Conservation (phyloP, 2,888 invertebrate genomes). For the Melipona beecheii region DNA sequence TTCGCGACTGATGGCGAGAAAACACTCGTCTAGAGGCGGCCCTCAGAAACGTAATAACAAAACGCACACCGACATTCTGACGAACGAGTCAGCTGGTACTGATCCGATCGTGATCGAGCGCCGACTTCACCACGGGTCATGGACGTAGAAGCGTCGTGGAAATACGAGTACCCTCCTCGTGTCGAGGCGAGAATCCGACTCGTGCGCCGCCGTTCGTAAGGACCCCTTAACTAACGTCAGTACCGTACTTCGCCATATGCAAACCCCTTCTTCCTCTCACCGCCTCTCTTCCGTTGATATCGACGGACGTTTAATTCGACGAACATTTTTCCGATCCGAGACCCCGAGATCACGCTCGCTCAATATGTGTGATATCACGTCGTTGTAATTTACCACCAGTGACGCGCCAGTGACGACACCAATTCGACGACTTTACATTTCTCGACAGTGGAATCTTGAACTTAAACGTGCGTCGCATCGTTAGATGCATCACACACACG, state of each 20-base stretch:
- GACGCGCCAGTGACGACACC: not conserved
- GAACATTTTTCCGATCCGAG: not conserved
- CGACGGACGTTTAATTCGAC: not conserved
- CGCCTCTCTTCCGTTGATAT: not conserved
- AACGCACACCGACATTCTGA: conserved; percentile 60
- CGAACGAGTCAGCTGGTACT: conserved; percentile 78
- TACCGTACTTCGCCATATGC: conserved; percentile 12
- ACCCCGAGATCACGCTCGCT: too few relatives aligned
- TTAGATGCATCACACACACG: not conserved
- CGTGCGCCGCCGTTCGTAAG: conserved; percentile 56
- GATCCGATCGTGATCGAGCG: conserved; percentile 63
- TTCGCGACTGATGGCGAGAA: not conserved
- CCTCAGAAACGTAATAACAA: conserved; percentile 45
- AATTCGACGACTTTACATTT: not conserved
- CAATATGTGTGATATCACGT: not conserved
- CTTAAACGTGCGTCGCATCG: not conserved
- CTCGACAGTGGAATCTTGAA: not conserved
- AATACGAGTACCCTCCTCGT: conserved; percentile 33
- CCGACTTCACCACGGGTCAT: conserved; percentile 57
- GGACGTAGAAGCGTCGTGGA: conserved; percentile 42
- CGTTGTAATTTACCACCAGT: not conserved
- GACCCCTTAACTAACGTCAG: conserved; percentile 53
- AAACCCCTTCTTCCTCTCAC: not conserved
- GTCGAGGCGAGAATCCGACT: conserved; percentile 43
- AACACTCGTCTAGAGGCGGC: not conserved